Evolutionary conservation across 1,140 invertebrate species (phyloP), one percentile per base, ranked within the genome.

Genomic region (Harlomillsia oculata): DNA sequence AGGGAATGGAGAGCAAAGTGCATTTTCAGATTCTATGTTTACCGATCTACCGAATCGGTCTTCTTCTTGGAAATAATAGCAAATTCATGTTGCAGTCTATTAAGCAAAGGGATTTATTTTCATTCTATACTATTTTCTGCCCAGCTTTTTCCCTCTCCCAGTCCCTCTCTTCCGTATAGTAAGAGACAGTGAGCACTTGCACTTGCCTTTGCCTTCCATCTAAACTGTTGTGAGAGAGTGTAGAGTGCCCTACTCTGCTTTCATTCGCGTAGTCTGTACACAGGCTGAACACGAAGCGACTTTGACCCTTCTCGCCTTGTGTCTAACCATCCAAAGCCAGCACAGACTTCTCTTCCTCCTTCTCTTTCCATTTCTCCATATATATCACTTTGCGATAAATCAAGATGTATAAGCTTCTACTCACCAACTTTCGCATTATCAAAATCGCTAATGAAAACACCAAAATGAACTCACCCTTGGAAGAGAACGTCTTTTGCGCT

Each of bases 31-130:
- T 72, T 69, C 71, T 71, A 56, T 65, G 68, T 73, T 72, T 72
- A 73, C 71, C 71, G 60, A 65, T 65, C 63, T 62, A 60, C 49
- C 57, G 58, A 64, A 64, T 64, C 58, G 62, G 62, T 64, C 67
- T 72, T 72, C 67, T 62, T 57, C 71, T 73, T 68, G 69, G 67
- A 71, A 74, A 74, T 72, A 72, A 74, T 73, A 74, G 72, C 72
- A 67, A 67, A 74, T 72, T 71, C 72, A 68, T 74, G 72, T 74
- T 73, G 61, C 70, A 68, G 71, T 72, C 71, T 72, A 74, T 74
- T 74, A 65, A 74, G 70, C 68, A 72, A 70, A 71, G 68, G 72
- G 69, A 74, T 74, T 74, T 74, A 73, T 74, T 74, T 74, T 73
- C 72, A 72, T 74, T 73, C 60, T 58, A 62, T 65, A 62, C 34